phyloP scores from a whole-genome alignment of 2,888 invertebrate genomes.

The Leuctra nigra region DNA sequence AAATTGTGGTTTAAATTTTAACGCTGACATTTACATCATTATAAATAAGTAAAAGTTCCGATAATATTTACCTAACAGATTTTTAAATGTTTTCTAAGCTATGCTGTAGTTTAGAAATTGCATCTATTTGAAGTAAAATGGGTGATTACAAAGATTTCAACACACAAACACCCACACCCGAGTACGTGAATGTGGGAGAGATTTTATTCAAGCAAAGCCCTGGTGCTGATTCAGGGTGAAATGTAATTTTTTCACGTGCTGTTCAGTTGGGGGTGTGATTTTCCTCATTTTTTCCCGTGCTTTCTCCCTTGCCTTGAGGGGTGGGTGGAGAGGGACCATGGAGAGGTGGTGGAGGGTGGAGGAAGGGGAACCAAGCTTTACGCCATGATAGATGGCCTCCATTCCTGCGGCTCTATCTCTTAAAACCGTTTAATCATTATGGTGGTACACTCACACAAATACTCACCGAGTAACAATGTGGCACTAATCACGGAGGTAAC shows the following conservation, averaged over 20 bases:
- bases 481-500: too few species aligned
- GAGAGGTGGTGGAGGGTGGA: neutral
- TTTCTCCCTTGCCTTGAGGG: neutral
- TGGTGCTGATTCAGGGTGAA: slow-evolving; percentile 2
- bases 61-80: too few species aligned
- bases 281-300: neutral
- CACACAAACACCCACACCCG: too few species aligned
- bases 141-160: neutral
- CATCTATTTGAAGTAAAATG: too few species aligned
- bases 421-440: slow-evolving; percentile 21
- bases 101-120: too few species aligned
- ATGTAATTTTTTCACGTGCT: slow-evolving; percentile 18
- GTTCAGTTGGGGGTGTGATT: slow-evolving; percentile 18
- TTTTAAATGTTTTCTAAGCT: too few species aligned
- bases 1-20: too few species aligned
- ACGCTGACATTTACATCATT: too few species aligned
- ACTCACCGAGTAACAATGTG: too few species aligned
- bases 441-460: neutral
- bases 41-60: too few species aligned
- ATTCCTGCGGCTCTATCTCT: slow-evolving; percentile 17
- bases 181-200: too few species aligned
- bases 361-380: neutral
- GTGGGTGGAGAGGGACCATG: neutral
- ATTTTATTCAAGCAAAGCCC: neutral
- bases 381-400: slow-evolving; percentile 11